Base-by-base conservation (phyloP, 2,113 vertebrate genomes). In the Anguilla japonica region DNA sequence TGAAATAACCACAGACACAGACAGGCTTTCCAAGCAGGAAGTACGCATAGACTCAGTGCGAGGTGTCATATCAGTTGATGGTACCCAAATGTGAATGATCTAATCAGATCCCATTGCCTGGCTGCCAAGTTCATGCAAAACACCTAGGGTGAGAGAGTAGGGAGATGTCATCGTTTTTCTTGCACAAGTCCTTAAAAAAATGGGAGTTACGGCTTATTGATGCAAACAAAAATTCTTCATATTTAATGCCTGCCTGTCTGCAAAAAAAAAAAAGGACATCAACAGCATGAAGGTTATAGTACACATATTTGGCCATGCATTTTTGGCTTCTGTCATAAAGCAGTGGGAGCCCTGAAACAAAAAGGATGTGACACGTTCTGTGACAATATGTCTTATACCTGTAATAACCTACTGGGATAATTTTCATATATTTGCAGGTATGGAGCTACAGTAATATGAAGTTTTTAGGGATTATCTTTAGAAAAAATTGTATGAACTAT, bases 1-100 rank as follows among this genome's bases (percentile, higher is more conserved):
- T 40, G 50, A 63, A 81, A 87, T 71, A 85, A 20, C 71, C 84
- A 22, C 84, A 79, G n/a, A 79, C 41, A 71, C 60, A 41, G 20
- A 34, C 34, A 67, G 39, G 7, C 50, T 83, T 50, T 46, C 83
- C 53, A 63, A 14, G 40, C 60, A 84, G 83, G 83, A 84, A 84
- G 83, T 71, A 22, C 67, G 22, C 83, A 84, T n/a, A 41, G 83
- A 84, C 83, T 53, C 50, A 5, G 39, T 39, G 11, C 7, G 14
- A 50, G 34, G 57, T 43, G 26, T 84, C 57, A n/a, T 84, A 84
- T 84, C 60, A 71, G 60, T 43, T 41, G 83, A 50, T 56, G 46
- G 43, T 39, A 53, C 41, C 43, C 84, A 53, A 79, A 79, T 11
- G 63, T 67, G 60, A 84, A 84, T 34, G 26, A 79, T 79, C 5